These are phyloP conservation scores for Poecile atricapillus DNA, from an alignment of 2,113 vertebrate species.

Conservation along the genomic window DNA sequence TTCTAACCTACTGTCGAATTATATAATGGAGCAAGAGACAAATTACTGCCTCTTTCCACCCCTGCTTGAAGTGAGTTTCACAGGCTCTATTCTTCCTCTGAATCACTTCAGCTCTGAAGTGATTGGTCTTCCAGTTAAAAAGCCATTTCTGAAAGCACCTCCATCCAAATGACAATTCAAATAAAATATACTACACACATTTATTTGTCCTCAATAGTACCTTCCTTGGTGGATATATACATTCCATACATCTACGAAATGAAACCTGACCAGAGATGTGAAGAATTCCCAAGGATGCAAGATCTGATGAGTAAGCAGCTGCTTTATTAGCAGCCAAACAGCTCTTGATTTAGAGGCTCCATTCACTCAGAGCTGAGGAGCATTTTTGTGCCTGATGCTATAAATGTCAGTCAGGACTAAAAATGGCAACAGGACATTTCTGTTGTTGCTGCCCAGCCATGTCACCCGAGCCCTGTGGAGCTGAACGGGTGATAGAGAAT, in stretches of 20 bases:
- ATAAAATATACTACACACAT: not conserved
- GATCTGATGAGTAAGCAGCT: not conserved
- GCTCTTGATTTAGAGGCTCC: constrained; percentile 29
- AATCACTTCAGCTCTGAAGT: not conserved
- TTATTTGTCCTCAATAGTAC: not conserved
- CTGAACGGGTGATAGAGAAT: not conserved
- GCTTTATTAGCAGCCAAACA: not conserved
- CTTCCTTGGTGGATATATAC: not conserved
- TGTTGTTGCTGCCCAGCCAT: not conserved
- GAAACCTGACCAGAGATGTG: not conserved
- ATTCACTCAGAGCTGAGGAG: not conserved
- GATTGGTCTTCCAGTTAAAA: not conserved
- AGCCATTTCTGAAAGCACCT: not conserved
- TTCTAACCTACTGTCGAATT: not conserved
- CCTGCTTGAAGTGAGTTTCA: not conserved
- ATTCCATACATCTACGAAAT: not conserved
- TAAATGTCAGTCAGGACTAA: not conserved
- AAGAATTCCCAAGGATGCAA: not conserved
- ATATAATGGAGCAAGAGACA: not conserved
- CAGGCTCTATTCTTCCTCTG: not conserved
- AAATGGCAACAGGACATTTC: not conserved
- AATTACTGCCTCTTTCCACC: not conserved
- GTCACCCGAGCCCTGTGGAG: not conserved
- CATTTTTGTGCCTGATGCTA: not conserved
- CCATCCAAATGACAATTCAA: not conserved